phyloP scores from a whole-genome alignment of 1,140 invertebrate genomes.

The Cylas formicarius region DNA sequence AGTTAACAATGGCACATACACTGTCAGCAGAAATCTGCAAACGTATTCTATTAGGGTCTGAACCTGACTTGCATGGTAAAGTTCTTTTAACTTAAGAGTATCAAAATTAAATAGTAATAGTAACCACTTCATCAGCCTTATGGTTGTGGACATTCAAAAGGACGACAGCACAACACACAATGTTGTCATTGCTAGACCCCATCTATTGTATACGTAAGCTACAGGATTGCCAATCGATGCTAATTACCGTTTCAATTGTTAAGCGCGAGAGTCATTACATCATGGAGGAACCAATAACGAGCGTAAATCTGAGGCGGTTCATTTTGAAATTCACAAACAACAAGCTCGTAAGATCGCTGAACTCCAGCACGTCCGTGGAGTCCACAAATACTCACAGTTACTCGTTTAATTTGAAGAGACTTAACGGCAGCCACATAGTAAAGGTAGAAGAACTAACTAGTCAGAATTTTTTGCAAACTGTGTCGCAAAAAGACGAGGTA shows the following conservation, averaged over 20 bases:
- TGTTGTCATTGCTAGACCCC: too few relatives aligned
- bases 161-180: too few relatives aligned
- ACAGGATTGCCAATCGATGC: not conserved
- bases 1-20: too few relatives aligned
- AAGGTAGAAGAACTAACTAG: slow-evolving; percentile 54
- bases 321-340: slow-evolving; percentile 58
- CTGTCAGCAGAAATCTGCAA: too few relatives aligned
- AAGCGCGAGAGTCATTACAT: slow-evolving; percentile 63
- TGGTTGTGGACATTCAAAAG: too few relatives aligned
- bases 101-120: too few relatives aligned
- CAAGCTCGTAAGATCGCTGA: slow-evolving; percentile 44
- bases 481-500: slow-evolving; percentile 39
- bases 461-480: slow-evolving; percentile 44
- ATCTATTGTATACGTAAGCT: not conserved
- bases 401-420: slow-evolving; percentile 41
- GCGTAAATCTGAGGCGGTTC: slow-evolving; percentile 52
- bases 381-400: slow-evolving; percentile 35
- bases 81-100: too few relatives aligned
- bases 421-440: slow-evolving; percentile 16
- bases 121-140: too few relatives aligned
- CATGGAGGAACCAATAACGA: slow-evolving; percentile 51
- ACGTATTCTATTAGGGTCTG: too few relatives aligned
- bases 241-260: too few relatives aligned
- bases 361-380: slow-evolving; percentile 34
- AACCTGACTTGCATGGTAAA: too few relatives aligned